Conservation (phyloP, 2,113 vertebrate genomes). For the Gracilinanus agilis region DNA sequence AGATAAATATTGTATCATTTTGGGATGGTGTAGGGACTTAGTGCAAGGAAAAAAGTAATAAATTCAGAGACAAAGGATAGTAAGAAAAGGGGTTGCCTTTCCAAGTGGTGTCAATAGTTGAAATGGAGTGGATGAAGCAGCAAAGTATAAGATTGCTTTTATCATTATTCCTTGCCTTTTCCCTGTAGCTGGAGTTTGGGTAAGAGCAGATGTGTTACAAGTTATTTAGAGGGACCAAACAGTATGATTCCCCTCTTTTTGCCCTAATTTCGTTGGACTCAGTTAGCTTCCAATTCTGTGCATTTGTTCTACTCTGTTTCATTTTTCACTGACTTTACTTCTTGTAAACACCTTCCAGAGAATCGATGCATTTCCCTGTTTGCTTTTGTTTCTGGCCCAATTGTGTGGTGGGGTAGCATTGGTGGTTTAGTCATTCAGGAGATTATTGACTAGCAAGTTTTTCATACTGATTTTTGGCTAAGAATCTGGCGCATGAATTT, state of each 20-base stretch:
- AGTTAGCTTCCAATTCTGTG: neutral
- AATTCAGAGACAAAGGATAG: neutral
- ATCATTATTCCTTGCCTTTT: neutral
- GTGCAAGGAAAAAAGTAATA: neutral
- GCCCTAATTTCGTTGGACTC: neutral
- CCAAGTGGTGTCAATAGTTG: neutral
- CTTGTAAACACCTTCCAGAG: neutral
- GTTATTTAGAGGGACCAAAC: neutral
- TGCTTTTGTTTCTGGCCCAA: neutral
- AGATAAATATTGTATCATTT: neutral
- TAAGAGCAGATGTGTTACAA: neutral
- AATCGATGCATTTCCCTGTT: neutral
- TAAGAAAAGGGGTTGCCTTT: neutral
- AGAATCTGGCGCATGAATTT: neutral
- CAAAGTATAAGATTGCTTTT: neutral
- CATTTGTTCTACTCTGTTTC: neutral
- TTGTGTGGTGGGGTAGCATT: neutral
- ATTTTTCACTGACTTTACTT: neutral
- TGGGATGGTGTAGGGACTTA: too few species aligned
- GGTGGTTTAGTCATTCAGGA: neutral
- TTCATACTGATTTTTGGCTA: neutral
- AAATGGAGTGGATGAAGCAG: neutral
- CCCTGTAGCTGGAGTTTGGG: neutral
- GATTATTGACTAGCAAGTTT: neutral
- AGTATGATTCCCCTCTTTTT: neutral